A percentile compares a stretch with the other conserved stretches of the same genome.
phyloP scores from a whole-genome alignment of 2,888 invertebrate genomes.

The Stenichneumon culpator region DNA sequence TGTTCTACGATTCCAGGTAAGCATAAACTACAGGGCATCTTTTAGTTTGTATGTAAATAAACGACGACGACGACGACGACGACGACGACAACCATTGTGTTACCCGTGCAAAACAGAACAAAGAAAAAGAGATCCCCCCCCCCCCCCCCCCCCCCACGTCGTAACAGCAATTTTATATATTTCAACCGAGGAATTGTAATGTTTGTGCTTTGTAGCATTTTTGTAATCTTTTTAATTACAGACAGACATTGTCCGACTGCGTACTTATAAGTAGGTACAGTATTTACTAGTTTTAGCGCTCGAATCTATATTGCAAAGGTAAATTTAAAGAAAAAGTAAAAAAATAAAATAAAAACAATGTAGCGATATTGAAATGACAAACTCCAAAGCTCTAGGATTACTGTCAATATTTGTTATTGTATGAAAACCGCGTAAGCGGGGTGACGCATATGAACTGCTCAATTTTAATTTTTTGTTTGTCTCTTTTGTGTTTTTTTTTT shows the following conservation, averaged over 20 bases:
- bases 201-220: conserved; percentile 46
- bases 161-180: conserved; percentile 43
- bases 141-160: conserved; percentile 9
- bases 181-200: conserved; percentile 56
- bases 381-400: conserved; percentile 84
- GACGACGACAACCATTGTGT: conserved; percentile 72
- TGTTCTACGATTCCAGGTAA: conserved; percentile 62
- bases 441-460: conserved; percentile 72
- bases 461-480: conserved; percentile 19
- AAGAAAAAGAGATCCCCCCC: conserved; percentile 13
- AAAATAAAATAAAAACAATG: conserved; percentile 47
- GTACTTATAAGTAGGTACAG: conserved; percentile 84
- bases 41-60: conserved; percentile 74
- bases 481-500: background rate
- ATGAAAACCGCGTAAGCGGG: conserved; percentile 69
- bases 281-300: conserved; percentile 79
- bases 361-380: conserved; percentile 77
- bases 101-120: conserved; percentile 68
- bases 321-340: conserved; percentile 47
- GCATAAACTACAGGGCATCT: conserved; percentile 65
- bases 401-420: conserved; percentile 78
- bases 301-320: conserved; percentile 64
- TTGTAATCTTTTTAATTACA: conserved; percentile 42
- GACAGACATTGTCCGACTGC: conserved; percentile 68
- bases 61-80: conserved; percentile 35